Conservation (phyloP, 2,113 vertebrate genomes). For the Silurus asotus region DNA sequence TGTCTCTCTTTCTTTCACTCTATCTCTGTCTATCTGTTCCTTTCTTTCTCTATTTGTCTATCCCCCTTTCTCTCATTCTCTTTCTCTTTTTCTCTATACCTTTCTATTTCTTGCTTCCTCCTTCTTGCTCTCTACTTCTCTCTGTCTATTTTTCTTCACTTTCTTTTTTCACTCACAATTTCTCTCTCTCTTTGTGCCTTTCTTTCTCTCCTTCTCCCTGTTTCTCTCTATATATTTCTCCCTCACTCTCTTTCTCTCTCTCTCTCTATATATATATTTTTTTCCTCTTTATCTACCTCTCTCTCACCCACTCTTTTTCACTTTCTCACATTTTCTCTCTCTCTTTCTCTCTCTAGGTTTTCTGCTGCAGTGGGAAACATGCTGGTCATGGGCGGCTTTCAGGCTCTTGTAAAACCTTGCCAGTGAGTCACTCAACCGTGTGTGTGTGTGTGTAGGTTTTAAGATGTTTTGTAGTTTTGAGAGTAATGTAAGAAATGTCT, state of each 20-base stretch:
- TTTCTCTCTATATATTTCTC: constrained; percentile 56
- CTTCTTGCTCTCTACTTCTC: constrained; percentile 57
- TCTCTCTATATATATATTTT: constrained; percentile 6
- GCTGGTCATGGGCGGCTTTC: constrained; percentile 92
- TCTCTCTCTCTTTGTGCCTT: background rate
- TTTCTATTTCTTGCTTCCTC: background rate
- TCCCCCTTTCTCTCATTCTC: constrained; percentile 36
- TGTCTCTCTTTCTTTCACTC: constrained; percentile 39
- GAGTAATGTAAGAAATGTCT: background rate
- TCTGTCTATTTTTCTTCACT: constrained; percentile 32
- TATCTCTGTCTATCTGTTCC: constrained; percentile 76
- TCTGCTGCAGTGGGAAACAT: constrained; percentile 83
- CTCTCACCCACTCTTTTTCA: constrained; percentile 31
- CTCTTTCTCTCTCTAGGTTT: constrained; percentile 75
- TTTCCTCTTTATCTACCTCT: constrained; percentile 37
- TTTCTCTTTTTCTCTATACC: constrained; percentile 56
- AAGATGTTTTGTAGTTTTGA: background rate
- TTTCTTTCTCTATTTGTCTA: constrained; percentile 40
- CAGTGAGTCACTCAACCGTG: constrained; percentile 76
- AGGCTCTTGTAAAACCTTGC: constrained; percentile 84
- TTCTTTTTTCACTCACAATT: constrained; percentile 30
- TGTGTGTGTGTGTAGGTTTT: background rate
- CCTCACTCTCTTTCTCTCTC: constrained; percentile 38
- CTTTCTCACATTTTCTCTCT: constrained; percentile 23
- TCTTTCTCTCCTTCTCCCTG: constrained; percentile 44